phyloP scores from a whole-genome alignment of 2,888 invertebrate species.

The Thereva nobilitata region DNA sequence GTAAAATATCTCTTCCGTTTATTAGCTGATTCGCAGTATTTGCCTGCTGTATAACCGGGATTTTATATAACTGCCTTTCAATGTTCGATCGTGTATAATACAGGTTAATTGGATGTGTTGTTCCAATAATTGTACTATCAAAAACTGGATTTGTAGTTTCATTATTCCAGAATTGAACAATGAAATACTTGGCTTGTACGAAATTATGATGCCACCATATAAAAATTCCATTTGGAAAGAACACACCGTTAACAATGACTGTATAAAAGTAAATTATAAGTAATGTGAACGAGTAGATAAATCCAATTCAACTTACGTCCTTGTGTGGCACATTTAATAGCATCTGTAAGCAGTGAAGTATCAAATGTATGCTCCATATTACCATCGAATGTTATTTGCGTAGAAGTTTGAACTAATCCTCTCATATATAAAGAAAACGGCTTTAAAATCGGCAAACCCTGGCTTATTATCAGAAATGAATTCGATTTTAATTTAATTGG shows the following conservation, averaged over 20 bases:
- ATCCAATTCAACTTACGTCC: slow-evolving; percentile 50
- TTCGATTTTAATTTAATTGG: slow-evolving; percentile 52
- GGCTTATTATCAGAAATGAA: slow-evolving; percentile 53
- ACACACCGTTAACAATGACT: slow-evolving; percentile 40
- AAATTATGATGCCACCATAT: slow-evolving; percentile 42
- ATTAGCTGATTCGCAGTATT: neutral
- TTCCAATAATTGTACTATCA: slow-evolving; percentile 42
- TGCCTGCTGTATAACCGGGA: slow-evolving; percentile 28
- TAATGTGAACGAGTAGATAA: neutral
- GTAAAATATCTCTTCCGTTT: neutral
- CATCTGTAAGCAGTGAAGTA: slow-evolving; percentile 51
- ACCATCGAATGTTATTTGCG: slow-evolving; percentile 31
- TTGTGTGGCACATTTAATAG: slow-evolving; percentile 56
- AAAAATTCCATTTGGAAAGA: slow-evolving; percentile 42
- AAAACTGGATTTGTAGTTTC: slow-evolving; percentile 31
- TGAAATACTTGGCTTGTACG: slow-evolving; percentile 36
- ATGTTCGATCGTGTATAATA: slow-evolving; percentile 39
- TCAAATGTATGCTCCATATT: slow-evolving; percentile 27
- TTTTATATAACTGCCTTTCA: slow-evolving; percentile 40
- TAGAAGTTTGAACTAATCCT: slow-evolving; percentile 51
- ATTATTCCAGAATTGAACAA: slow-evolving; percentile 44
- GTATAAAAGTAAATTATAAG: slow-evolving; percentile 26
- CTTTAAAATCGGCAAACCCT: slow-evolving; percentile 52
- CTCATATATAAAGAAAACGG: slow-evolving; percentile 54
- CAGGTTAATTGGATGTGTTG: slow-evolving; percentile 37